Conservation (phyloP, 2,113 vertebrate genomes). For the Scomber colias region DNA sequence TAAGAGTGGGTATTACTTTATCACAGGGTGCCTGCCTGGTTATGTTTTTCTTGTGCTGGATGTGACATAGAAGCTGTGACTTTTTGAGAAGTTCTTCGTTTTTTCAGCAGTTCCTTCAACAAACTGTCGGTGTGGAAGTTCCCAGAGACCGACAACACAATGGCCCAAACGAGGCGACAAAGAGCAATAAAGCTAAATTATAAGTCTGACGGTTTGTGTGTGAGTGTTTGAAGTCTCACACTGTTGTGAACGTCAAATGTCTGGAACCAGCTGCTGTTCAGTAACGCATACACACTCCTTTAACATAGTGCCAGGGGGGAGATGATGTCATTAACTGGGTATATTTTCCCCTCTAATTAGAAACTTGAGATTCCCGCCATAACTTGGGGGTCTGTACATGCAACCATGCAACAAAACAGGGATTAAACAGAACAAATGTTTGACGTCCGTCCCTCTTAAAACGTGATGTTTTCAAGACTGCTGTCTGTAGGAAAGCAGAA, state of each 20-base stretch:
- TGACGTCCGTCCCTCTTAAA: conserved; percentile 38
- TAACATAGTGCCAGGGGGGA: conserved; percentile 53
- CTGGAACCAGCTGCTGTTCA: conserved; percentile 78
- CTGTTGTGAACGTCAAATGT: conserved; percentile 63
- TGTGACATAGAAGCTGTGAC: conserved; percentile 21
- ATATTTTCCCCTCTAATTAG: conserved; percentile 81
- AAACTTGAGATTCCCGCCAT: conserved; percentile 73
- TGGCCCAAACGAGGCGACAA: conserved; percentile 55
- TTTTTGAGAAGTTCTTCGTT: conserved; percentile 46
- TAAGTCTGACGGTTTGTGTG: conserved; percentile 58
- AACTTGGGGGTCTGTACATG: conserved; percentile 68
- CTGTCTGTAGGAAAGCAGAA: conserved; percentile 34
- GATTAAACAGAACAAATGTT: conserved; percentile 69
- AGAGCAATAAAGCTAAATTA: conserved; percentile 78
- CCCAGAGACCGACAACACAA: conserved; percentile 52
- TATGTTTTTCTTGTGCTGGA: conserved; percentile 17
- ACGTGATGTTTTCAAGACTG: conserved; percentile 42
- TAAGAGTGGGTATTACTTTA: conserved; percentile 16
- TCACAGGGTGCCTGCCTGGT: neutral
- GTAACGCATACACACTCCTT: conserved; percentile 43
- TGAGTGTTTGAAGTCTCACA: conserved; percentile 72
- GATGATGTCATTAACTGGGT: conserved; percentile 81
- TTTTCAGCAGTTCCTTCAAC: conserved; percentile 54
- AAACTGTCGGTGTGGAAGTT: conserved; percentile 57
- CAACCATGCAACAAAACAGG: conserved; percentile 53